These are phyloP conservation scores for Andinoacara biseriatus DNA, from an alignment of 2,113 vertebrate genomes.

Conservation along the genomic window DNA sequence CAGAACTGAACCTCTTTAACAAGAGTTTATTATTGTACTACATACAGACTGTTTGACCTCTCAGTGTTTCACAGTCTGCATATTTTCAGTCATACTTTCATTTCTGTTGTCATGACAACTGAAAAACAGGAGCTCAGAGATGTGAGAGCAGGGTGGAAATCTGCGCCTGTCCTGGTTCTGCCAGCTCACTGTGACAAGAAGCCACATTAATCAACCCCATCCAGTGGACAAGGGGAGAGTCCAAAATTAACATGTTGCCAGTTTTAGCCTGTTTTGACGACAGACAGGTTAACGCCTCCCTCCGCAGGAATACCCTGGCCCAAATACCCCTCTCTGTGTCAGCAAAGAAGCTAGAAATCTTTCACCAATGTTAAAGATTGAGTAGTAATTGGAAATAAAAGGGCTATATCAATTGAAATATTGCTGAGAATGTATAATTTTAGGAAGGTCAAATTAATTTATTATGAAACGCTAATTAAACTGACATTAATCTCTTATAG, in stretches of 20 bases:
- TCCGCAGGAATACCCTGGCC: conserved; percentile 67
- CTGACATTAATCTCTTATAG: conserved; percentile 9
- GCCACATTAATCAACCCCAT: conserved; percentile 72
- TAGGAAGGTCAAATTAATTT: conserved; percentile 42
- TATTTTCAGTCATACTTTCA: background rate
- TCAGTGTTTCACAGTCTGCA: background rate
- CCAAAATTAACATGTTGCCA: conserved; percentile 69
- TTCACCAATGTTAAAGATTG: conserved; percentile 22
- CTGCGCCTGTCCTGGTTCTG: conserved; percentile 72
- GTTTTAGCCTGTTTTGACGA: conserved; percentile 57
- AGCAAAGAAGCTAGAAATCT: conserved; percentile 3
- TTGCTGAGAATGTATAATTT: conserved; percentile 16
- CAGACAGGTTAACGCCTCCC: conserved; percentile 12
- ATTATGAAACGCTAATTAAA: conserved; percentile 41
- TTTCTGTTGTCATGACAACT: conserved; percentile 10
- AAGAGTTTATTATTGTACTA: rapidly evolving
- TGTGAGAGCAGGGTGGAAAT: conserved; percentile 2
- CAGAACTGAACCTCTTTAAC: too few species aligned
- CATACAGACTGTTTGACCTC: background rate
- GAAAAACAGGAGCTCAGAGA: background rate
- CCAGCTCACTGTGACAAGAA: conserved; percentile 58
- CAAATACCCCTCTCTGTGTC: background rate
- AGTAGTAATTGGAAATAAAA: background rate
- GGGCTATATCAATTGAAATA: background rate
- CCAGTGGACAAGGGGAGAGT: conserved; percentile 57